Percentiles rank a stretch among this genome's conserved stretches.
phyloP scores from a whole-genome alignment of 2,113 vertebrate species.

The Eclectus roratus region DNA sequence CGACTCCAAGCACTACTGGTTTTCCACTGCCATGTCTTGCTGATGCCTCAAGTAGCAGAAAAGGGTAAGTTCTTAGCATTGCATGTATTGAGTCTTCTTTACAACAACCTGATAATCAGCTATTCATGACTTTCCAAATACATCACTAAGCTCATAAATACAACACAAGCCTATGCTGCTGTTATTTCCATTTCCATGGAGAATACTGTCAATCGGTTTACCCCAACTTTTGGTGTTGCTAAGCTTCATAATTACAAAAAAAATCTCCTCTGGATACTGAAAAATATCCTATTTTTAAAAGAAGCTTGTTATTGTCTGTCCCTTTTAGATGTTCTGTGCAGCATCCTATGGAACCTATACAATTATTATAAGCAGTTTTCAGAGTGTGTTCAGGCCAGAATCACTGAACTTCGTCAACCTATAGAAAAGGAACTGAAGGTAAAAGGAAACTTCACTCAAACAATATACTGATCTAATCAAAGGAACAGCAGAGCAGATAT shows the following conservation, averaged over 20 bases:
- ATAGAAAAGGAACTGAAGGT: conserved; percentile 98
- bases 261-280: background rate
- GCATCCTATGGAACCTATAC: conserved; percentile 92
- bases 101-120: background rate
- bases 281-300: background rate
- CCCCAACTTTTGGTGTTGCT: background rate
- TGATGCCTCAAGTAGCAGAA: conserved; percentile 79
- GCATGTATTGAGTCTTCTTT: background rate
- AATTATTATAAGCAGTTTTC: conserved; percentile 94
- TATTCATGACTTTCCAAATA: background rate
- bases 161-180: background rate
- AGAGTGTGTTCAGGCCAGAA: conserved; percentile 79
- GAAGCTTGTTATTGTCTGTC: background rate
- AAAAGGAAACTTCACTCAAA: background rate
- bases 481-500: background rate
- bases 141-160: background rate
- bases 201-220: background rate
- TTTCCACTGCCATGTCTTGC: conserved; percentile 94
- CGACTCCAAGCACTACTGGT: conserved; percentile 85
- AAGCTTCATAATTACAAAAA: background rate
- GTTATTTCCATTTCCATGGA: background rate
- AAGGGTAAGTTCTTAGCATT: conserved; percentile 76
- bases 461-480: background rate
- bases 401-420: conserved; percentile 85
- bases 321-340: conserved; percentile 82